These are phyloP conservation scores for Megalopta genalis DNA, from an alignment of 1,140 invertebrate species.

Conservation along the genomic window DNA sequence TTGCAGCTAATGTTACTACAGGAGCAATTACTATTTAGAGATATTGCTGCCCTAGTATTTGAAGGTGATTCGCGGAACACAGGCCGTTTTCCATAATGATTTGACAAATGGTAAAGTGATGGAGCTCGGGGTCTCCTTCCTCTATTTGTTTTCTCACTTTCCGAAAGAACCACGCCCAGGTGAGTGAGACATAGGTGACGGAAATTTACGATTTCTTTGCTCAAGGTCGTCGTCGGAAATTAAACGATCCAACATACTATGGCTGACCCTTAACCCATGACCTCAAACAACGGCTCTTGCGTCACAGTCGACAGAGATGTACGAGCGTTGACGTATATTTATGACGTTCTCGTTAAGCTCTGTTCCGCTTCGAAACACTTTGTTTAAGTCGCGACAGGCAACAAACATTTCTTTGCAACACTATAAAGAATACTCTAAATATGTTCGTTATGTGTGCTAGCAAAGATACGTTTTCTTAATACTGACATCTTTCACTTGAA, in stretches of 20 bases:
- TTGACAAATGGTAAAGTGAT: too few relatives aligned
- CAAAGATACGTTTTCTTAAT: too few relatives aligned
- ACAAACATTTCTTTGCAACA: neutral
- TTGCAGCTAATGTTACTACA: too few relatives aligned
- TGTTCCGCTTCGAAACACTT: neutral
- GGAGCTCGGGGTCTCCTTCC: too few relatives aligned
- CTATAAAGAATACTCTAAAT: neutral
- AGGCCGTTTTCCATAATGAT: too few relatives aligned
- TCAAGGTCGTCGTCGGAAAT: constrained; percentile 49
- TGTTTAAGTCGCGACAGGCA: neutral
- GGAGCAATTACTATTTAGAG: too few relatives aligned
- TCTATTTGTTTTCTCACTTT: constrained; percentile 8
- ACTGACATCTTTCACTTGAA: too few relatives aligned
- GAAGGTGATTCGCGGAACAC: too few relatives aligned
- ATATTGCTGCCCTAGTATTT: too few relatives aligned
- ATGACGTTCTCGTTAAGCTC: constrained; percentile 40
- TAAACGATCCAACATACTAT: constrained; percentile 45
- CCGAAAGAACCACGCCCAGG: constrained; percentile 40
- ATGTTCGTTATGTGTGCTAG: neutral
- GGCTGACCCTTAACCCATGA: constrained; percentile 34
- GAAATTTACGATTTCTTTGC: constrained; percentile 65
- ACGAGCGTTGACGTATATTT: constrained; percentile 41
- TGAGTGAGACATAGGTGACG: constrained; percentile 27
- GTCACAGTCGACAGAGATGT: constrained; percentile 37
- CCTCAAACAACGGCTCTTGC: constrained; percentile 21